Evolutionary conservation across 2,797 vertebrate genomes (phyloP), one percentile per base, ranked within the genome.

Genomic region (Schizopygopsis malacanthus): DNA sequence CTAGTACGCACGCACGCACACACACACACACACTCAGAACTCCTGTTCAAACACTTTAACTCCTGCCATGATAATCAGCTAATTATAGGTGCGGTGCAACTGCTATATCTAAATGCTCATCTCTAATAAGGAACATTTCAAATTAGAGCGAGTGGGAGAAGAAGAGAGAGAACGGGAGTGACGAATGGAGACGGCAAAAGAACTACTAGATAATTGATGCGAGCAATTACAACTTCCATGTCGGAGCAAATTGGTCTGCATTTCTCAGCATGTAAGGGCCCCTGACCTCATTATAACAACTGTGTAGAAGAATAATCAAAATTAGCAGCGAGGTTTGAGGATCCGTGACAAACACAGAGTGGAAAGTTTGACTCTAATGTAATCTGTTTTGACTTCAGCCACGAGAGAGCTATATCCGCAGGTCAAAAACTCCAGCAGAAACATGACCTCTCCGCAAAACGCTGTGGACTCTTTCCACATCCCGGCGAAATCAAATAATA

Each of bases 171-270:
- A 63, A 63, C 22, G 39, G 45, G 50, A 73, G 84, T 88, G 72
- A 87, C 90, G 91, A 90, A 93, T 52, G 69, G 54, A 71, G 77
- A 79, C 18, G 43, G 80, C 39, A 72, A 61, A 70, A 86, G 82
- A 79, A 81, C 65, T 75, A 83, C 87, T 87, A 61, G 91, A 94
- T 95, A 95, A 96, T 95, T 95, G 94, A 95, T 95, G 93, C 92
- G 85, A 90, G 93, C 93, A 95, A 95, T 96, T 95, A 95, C 92
- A 92, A 94, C 90, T 94, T 94, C 90, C 93, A 93, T 94, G 93
- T 96, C 83, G 81, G 89, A 93, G 93, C 93, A 95, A 96, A 96
- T 95, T 95, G 93, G 92, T 92, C 93, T 70, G 92, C 93, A 88
- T 95, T 94, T 94, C 92, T 95, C 92, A 91, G 93, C 94, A 94